Base-by-base conservation (phyloP, 2,113 vertebrate genomes). In the Clupea harengus region DNA sequence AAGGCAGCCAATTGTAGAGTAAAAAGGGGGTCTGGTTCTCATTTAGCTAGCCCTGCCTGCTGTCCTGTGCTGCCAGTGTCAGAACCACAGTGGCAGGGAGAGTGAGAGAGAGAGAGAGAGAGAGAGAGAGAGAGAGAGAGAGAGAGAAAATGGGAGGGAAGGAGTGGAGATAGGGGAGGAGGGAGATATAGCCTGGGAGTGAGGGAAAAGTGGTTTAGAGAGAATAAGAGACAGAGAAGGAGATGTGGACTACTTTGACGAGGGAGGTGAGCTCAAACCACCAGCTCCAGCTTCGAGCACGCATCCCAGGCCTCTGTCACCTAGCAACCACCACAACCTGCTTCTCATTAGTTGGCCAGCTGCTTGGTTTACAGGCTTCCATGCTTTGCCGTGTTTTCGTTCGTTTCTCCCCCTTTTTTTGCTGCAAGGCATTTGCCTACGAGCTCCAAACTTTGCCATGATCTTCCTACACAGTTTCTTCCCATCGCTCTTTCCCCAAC, bases 1-100 rank as follows among this genome's bases (percentile, higher is more conserved):
- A 78, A 32, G 32, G 72, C 72, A 39, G 72, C 92, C 93, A 94
- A 93, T 92, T 91, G 91, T 90, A 89, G 93, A 93, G 91, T 92
- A 91, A 93, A 94, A 82, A 86, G 85, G 28, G 92, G 92, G 93
- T 94, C 95, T 96, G 95, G 93, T 96, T 96, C 93, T 95, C 94
- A 95, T 96, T 96, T 95, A 90, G 92, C 81, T 89, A 46, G 91
- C 92, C 93, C 93, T 92, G 93, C 90, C 93, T 94, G 91, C 92
- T 93, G 92, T 91, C 89, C 91, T 92, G 89, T 88, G 87, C 91
- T 91, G 91, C 94, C 93, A 94, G 92, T 90, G 91, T 92, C 91
- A 93, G 88, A 94, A 93, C 93, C 91, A 91, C 91, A 91, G 92
- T 84, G 60, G 88, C 92, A 88, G 87, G 89, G 86, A 57, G 88